Base-by-base conservation (phyloP, 2,888 invertebrate species). In the Drosophila diplacantha region DNA sequence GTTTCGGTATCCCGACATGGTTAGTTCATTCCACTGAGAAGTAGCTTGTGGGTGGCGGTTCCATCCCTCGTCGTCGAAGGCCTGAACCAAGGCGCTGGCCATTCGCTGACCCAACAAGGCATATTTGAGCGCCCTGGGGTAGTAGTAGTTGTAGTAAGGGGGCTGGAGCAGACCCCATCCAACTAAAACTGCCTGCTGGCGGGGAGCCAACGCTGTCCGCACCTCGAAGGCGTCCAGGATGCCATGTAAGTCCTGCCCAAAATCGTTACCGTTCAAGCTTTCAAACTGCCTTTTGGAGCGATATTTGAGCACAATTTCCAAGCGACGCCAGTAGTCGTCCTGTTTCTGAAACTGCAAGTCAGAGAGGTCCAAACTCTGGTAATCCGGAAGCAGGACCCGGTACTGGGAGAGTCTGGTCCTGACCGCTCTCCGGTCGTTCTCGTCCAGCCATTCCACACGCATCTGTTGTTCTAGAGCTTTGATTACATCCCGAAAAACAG, bases 101-200 rank as follows among this genome's bases (percentile, higher is more conserved):
- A 86, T 16, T 1, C 75, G 70, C 4, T 83, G 79, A 0, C 87
- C 86, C 8, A 86, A 20, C 8, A 81, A 47, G 0, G 86, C 76
- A 26, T 77, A 86, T 39, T 86, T 83, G 1, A 86, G 16, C 0
- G 87, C 73, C 5, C 69, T 72, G 0, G 86, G 75, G 37, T 86
- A 87, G 24, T 47, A 56, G 34, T 68, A 72, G n/a, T 76, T 81
- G 57, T 86, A 87, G 69, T 77, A 81, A 0, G 87, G 86, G 11
- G 75, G 50, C 47, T 87, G 86, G 14, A 87, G 54, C 2, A 87
- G 66, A 2, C 85, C 87, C 79, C 76, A 80, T 3, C 85, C 83
- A 5, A 83, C 78, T 2, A 75, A 59, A 1, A 87, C 69, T 7
- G 73, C 73, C 5, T 82, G 80, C 31, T 81, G 71, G 6, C 66